Evolutionary conservation across 2,888 invertebrate genomes (phyloP).

Genomic region (Sphinx pinastri): DNA sequence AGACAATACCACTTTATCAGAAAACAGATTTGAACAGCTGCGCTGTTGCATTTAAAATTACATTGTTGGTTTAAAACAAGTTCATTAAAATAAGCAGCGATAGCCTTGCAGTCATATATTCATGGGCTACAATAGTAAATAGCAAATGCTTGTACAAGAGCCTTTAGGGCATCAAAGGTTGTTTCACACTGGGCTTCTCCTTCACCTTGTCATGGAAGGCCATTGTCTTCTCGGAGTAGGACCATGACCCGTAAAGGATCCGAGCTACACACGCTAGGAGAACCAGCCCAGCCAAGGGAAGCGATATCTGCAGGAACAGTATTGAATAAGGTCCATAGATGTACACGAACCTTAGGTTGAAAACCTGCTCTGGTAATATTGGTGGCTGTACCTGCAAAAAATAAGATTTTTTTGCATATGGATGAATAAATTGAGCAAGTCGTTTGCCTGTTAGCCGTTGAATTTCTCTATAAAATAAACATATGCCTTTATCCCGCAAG

Average conservation of each 20-base stretch:
- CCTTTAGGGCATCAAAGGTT: slow-evolving; percentile 34
- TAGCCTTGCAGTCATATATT: neutral
- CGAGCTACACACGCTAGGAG: slow-evolving; percentile 35
- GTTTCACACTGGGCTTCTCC: slow-evolving; percentile 25
- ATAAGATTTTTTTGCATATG: neutral
- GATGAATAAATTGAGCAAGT: too few relatives aligned
- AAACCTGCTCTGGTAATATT: slow-evolving; percentile 42
- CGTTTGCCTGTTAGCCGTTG: too few relatives aligned
- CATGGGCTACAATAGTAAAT: neutral
- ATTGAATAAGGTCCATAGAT: slow-evolving; percentile 44
- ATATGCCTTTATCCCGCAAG: too few relatives aligned
- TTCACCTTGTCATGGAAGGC: slow-evolving; percentile 22
- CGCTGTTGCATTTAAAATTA: too few relatives aligned
- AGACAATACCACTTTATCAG: too few relatives aligned
- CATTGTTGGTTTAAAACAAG: too few relatives aligned
- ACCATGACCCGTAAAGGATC: slow-evolving; percentile 33
- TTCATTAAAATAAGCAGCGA: too few relatives aligned
- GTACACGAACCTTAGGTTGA: slow-evolving; percentile 42
- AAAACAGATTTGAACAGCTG: too few relatives aligned
- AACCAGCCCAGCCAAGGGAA: slow-evolving; percentile 31
- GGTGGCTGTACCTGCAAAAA: slow-evolving; percentile 54
- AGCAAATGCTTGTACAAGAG: neutral
- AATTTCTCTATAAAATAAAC: too few relatives aligned
- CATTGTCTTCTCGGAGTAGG: slow-evolving; percentile 32
- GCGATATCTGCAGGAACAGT: slow-evolving; percentile 37